Base-by-base conservation (phyloP, 92 coral and sea anemone species). In the Desmophyllum pertusum region DNA sequence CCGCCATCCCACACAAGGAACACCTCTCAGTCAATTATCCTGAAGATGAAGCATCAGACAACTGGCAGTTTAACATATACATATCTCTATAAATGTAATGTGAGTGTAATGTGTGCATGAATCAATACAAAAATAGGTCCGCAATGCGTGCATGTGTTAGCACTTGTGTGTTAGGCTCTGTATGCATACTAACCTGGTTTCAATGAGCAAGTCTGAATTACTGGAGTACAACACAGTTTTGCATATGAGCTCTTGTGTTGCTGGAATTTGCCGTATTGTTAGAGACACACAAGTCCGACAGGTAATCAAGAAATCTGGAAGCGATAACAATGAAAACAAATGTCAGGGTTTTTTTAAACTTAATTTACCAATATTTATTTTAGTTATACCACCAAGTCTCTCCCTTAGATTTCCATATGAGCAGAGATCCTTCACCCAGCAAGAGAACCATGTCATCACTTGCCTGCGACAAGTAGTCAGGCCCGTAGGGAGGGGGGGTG, bases 201-300 rank as follows among this genome's bases (percentile, higher is more conserved):
- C 96, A 30, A 97, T 94, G 72, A 97, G 93, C 45, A 97, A 85
- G 73, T 97, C 99, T 43, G 99, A 87, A 79, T 97, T 97, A 4
- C 93, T 74, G 1, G 98, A 89, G 57, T 97, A 94, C 33, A 97
- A 82, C 42, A 97, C 99, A 6, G 99, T 92, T 84, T 97, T 97
- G 83, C 98, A 97, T 14, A 97, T 97, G 69, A 97, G 88, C 80
- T 97, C 99, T 76, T 97, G 99, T 53, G 99, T 97, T 3, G 98
- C 99, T 43, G 99, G 99, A 51, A 97, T 94, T 94, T 35, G 99
- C 99, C 23, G 98, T 97, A 79, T 97, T 94, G 88, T 97, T 97
- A 53, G 99, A 97, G 77, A 97, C 99, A 42, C 99, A 97, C 84
- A 97, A 77, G 73, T 97, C 99, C 31, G 99, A 97, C 64, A 97